Base-by-base conservation (phyloP, 2,888 invertebrate genomes). In the Galerucella nymphaeae region DNA sequence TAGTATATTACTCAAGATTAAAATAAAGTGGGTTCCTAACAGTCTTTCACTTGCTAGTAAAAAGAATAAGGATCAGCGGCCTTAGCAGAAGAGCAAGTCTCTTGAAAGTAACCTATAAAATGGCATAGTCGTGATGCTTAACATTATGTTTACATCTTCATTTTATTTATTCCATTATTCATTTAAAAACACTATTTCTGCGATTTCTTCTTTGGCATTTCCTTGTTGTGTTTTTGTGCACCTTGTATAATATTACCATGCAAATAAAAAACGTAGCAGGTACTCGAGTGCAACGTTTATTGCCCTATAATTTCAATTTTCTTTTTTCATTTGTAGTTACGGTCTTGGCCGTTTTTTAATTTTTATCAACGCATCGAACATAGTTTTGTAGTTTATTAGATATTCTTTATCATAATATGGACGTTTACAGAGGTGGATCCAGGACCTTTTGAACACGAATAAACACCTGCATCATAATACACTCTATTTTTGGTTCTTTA, bases 221-320 rank as follows among this genome's bases (percentile, higher is more conserved):
- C 48, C 14, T 48, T 13, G 4, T 14, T 57, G 4, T 18, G 14
- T 57, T 13, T 20, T 9, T 18, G 20, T 57, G 2, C 57, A 57
- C 57, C 23, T 2, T 20, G 57, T 57, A 57, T 20, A 23, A n/a
- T 14, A 13, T 57, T 57, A 57, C 18, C 13, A 57, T 57, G 23
- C 20, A 57, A 20, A 23, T 23, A 23, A 6, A 20, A n/a, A 10
- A 0, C 23, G 23, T 23, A 64, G 63, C 38, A 16, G 50, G 64
- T 53, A 23, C 16, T 30, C 63, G 30, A 63, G 70, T 70, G 70
- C 70, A 70, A 53, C 70, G 64, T 50, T 70, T 70, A 70, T 64
- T 65, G 58, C 63, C 63, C 64, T 48, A 70, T 63, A 64, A 64
- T 63, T 58, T 65, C 20, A 57, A 66, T 58, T 53, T 45, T 58